Evolutionary conservation across 2,113 vertebrate genomes (phyloP).

Genomic region (Chloropsis hardwickii): DNA sequence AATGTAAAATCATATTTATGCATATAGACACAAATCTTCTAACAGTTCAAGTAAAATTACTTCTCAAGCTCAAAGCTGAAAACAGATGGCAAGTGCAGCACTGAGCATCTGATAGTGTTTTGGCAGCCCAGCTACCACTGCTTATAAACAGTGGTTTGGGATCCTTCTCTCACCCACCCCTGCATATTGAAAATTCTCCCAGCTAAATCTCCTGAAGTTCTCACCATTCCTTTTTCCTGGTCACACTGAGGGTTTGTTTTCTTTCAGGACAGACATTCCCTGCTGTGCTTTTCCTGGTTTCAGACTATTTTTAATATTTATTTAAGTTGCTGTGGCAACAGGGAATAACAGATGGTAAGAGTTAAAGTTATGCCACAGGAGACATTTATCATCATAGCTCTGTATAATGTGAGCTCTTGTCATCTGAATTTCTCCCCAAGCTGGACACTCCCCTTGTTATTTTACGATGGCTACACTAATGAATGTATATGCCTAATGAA

Average conservation of each 20-base stretch:
- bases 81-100: constrained; percentile 14
- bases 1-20: neutral
- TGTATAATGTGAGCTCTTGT: constrained; percentile 70
- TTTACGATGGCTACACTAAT: constrained; percentile 62
- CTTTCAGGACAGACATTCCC: constrained; percentile 70
- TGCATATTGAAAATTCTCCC: neutral
- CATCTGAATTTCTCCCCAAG: constrained; percentile 26
- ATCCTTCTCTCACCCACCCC: neutral
- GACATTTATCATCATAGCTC: constrained; percentile 68
- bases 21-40: neutral
- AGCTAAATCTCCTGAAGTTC: neutral
- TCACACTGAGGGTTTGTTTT: constrained; percentile 68
- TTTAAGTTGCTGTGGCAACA: constrained; percentile 63
- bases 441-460: constrained; percentile 57
- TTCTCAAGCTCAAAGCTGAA: constrained; percentile 16
- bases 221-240: neutral
- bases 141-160: neutral
- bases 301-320: constrained; percentile 76
- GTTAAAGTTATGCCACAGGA: constrained; percentile 71
- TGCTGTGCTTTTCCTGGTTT: constrained; percentile 73
- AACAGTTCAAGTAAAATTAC: neutral
- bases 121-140: neutral
- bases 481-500: constrained; percentile 36
- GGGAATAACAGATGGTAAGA: constrained; percentile 73
- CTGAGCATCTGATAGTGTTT: neutral